Conservation (phyloP, 1,140 invertebrate species). For the Drosophila pandora region DNA sequence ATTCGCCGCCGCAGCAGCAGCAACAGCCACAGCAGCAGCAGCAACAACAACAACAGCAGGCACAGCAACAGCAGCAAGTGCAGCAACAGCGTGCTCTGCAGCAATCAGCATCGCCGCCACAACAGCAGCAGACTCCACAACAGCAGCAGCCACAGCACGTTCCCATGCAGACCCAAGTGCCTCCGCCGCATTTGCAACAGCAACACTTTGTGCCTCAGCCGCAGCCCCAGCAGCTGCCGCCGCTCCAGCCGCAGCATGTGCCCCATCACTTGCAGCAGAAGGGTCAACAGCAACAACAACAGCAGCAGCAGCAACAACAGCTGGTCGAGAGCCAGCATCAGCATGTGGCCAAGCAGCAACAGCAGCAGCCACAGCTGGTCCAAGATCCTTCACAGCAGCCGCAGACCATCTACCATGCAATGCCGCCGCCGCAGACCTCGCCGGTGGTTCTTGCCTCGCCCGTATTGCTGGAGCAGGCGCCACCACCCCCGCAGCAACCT, state of each 20-base stretch:
- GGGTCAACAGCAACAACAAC: conserved; percentile 84
- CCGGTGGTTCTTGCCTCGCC: conserved; percentile 61
- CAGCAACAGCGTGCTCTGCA: conserved; percentile 73
- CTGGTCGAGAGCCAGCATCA: conserved; percentile 68
- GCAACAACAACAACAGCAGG: conserved; percentile 34
- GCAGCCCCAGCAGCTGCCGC: conserved; percentile 69
- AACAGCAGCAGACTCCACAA: conserved; percentile 47
- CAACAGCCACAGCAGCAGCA: conserved; percentile 50
- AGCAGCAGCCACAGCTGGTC: conserved; percentile 48
- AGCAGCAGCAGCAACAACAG: conserved; percentile 68
- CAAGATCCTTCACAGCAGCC: conserved; percentile 49
- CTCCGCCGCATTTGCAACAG: conserved; percentile 62
- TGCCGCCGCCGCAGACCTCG: conserved; percentile 74
- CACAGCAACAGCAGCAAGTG: conserved; percentile 57
- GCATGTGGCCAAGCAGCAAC: conserved; percentile 75
- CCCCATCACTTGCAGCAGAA: conserved; percentile 76
- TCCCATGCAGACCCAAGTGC: conserved; percentile 70
- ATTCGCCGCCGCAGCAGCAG: conserved; percentile 63
- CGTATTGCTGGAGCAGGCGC: conserved; percentile 59
- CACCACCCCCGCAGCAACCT: conserved; percentile 71
- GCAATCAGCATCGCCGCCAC: conserved; percentile 61
- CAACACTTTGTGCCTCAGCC: conserved; percentile 82
- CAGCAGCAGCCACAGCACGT: conserved; percentile 66
- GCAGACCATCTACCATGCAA: conserved; percentile 62
- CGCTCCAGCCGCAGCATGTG: conserved; percentile 69